These are phyloP conservation scores for Syngnathus acus DNA, from an alignment of 2,797 vertebrate genomes.

Conservation along the genomic window DNA sequence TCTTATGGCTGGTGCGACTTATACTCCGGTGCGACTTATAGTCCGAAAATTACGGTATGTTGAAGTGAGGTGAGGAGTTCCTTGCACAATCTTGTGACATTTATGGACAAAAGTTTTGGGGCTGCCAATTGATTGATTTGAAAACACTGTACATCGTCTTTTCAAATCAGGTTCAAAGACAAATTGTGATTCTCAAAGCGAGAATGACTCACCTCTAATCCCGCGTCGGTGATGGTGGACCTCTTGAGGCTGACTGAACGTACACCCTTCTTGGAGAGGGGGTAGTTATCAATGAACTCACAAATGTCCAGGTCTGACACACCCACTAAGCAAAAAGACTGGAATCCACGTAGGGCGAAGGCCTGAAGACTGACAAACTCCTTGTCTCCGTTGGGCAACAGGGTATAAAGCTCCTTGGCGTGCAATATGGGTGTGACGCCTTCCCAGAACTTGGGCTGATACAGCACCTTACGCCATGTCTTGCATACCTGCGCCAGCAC, in stretches of 20 bases:
- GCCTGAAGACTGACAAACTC: constrained; percentile 96
- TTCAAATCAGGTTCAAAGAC: not conserved
- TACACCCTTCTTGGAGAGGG: constrained; percentile 95
- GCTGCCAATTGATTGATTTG: too few relatives aligned
- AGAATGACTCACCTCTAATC: constrained; percentile 83
- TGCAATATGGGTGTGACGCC: constrained; percentile 90
- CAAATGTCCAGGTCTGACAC: constrained; percentile 99
- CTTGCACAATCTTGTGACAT: too few relatives aligned
- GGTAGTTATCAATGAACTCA: constrained; percentile 98
- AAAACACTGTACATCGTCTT: not conserved
- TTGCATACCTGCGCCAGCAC: constrained; percentile 95
- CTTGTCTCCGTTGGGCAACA: constrained; percentile 86
- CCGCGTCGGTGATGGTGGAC: constrained; percentile 96
- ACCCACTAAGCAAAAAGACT: constrained; percentile 94
- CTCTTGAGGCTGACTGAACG: constrained; percentile 96
- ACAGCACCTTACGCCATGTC: constrained; percentile 90
- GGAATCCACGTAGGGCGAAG: constrained; percentile 89
- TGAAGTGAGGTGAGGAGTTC: too few relatives aligned
- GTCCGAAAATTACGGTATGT: too few relatives aligned
- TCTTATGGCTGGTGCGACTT: too few relatives aligned
- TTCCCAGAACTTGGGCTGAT: constrained; percentile 97
- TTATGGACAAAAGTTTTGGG: too few relatives aligned
- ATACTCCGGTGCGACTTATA: too few relatives aligned
- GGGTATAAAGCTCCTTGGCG: constrained; percentile 93
- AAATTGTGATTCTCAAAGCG: not conserved